Evolutionary conservation across 2,888 invertebrate genomes (phyloP).

Genomic region (Drosophila greeni): DNA sequence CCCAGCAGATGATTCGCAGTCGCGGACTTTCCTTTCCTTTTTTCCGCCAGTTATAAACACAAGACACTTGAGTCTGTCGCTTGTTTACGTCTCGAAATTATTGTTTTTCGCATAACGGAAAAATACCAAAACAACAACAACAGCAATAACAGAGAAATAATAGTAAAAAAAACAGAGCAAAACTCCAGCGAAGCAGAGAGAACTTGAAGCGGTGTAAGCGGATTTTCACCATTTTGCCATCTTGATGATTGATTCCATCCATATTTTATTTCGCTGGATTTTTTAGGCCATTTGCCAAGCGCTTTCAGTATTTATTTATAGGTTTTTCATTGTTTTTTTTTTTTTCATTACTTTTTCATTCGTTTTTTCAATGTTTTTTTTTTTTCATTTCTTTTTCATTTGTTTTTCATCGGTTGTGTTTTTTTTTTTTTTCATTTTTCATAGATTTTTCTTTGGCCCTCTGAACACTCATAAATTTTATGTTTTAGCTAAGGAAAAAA

Average conservation of each 20-base stretch:
- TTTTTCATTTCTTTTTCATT: no score
- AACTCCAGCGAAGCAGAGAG: background rate
- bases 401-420: background rate
- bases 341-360: background rate
- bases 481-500: background rate
- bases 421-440: no score
- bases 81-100: constrained; percentile 26
- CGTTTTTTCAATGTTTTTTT: no score
- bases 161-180: background rate
- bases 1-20: constrained; percentile 9
- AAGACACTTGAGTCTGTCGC: constrained; percentile 13
- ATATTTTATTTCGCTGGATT: constrained; percentile 16
- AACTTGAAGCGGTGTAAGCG: constrained; percentile 23
- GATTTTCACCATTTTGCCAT: constrained; percentile 27
- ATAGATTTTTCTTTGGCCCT: background rate
- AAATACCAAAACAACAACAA: background rate
- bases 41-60: constrained; percentile 14
- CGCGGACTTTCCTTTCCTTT: background rate
- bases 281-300: constrained; percentile 18
- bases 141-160: background rate
- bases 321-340: background rate
- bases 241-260: constrained; percentile 25
- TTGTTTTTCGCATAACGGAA: constrained; percentile 1
- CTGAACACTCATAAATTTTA: background rate
- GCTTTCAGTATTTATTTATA: constrained; percentile 26